A percentile compares a stretch with the other conserved stretches of the same genome.
phyloP scores from a whole-genome alignment of 2,797 vertebrate genomes.

The Schizopygopsis malacanthus region DNA sequence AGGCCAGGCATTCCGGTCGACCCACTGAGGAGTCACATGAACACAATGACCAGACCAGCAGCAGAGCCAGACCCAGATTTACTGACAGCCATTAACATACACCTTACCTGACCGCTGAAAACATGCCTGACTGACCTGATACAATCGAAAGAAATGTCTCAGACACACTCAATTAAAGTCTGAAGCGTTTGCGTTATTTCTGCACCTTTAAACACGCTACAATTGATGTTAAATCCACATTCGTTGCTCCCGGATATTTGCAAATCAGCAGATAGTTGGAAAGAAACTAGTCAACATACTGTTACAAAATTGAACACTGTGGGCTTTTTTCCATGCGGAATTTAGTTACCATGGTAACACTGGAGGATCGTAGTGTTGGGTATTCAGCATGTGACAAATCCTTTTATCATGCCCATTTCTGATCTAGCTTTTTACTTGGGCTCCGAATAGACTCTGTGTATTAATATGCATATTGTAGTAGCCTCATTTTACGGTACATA shows the following conservation, averaged over 20 bases:
- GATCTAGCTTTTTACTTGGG: constrained; percentile 5
- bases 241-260: constrained; percentile 2
- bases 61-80: constrained; percentile 60
- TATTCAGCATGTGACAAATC: constrained; percentile 48
- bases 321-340: constrained; percentile 59
- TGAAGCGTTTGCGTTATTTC: constrained; percentile 32
- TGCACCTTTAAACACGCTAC: constrained; percentile 15
- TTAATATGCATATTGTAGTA: neutral
- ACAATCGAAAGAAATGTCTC: constrained; percentile 49
- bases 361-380: constrained; percentile 48
- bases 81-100: constrained; percentile 54
- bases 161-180: constrained; percentile 38
- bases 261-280: constrained; percentile 3
- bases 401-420: constrained; percentile 34
- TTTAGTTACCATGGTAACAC: constrained; percentile 62
- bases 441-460: neutral
- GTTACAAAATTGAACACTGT: constrained; percentile 33
- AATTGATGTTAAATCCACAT: neutral
- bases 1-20: constrained; percentile 77
- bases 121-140: constrained; percentile 41
- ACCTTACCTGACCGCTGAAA: constrained; percentile 52
- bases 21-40: constrained; percentile 67
- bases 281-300: constrained; percentile 30
- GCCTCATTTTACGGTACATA: neutral
- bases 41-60: constrained; percentile 68